Evolutionary conservation across 2,888 invertebrate genomes (phyloP).

Genomic region (Volucella zonaria): DNA sequence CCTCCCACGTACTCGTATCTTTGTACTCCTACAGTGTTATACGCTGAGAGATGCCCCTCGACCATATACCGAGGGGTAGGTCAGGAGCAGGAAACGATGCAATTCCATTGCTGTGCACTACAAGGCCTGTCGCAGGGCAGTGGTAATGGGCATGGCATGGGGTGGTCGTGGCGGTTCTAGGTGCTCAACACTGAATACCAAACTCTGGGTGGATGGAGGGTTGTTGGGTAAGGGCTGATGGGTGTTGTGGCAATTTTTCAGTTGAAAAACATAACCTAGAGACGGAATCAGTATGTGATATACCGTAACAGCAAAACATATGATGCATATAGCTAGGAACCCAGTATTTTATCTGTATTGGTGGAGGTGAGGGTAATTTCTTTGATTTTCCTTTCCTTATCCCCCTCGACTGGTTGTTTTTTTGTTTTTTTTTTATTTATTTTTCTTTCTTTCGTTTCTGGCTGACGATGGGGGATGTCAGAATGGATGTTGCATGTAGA

Average conservation of each 20-base stretch:
- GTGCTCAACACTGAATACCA: too few species aligned
- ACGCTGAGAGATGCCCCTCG: background rate
- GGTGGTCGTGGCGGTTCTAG: background rate
- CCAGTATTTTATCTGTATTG: background rate
- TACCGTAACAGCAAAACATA: slow-evolving; percentile 6
- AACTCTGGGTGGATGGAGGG: too few species aligned
- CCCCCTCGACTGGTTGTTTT: slow-evolving; percentile 14
- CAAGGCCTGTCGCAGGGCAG: slow-evolving; percentile 54
- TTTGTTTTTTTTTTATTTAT: slow-evolving; percentile 23
- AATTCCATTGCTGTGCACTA: slow-evolving; percentile 63
- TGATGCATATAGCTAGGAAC: background rate
- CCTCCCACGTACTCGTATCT: slow-evolving; percentile 16
- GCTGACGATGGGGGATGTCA: slow-evolving; percentile 26
- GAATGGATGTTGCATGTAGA: slow-evolving; percentile 10
- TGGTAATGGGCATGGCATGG: slow-evolving; percentile 26
- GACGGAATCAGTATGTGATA: slow-evolving; percentile 65
- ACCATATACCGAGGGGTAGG: slow-evolving; percentile 66
- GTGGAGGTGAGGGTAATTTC: slow-evolving; percentile 26
- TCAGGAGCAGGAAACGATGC: slow-evolving; percentile 72
- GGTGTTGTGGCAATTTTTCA: slow-evolving; percentile 41
- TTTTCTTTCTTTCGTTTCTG: slow-evolving; percentile 34
- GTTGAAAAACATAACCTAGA: slow-evolving; percentile 72
- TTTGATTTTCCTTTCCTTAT: slow-evolving; percentile 54
- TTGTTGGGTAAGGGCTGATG: background rate
- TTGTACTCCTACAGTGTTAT: background rate